Evolutionary conservation across 2,797 vertebrate genomes (phyloP), one percentile per base, ranked within the genome.

Genomic region (Pangasius sanitwongsei): DNA sequence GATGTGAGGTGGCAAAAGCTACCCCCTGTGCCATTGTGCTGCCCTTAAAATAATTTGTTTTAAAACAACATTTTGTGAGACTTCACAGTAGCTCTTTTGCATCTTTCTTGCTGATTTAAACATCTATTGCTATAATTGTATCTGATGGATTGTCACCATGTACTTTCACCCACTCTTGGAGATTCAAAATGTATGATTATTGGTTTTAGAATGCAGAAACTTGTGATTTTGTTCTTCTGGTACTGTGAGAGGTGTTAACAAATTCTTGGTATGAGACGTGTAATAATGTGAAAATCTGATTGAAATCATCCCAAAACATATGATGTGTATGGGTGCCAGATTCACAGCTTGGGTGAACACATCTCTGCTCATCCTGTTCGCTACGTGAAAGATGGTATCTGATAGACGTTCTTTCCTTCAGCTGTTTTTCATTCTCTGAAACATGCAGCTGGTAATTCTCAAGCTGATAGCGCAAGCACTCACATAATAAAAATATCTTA

Each of bases 401-500:
- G 31, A 81, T 37, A 63, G 25, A 83, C 5, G 18, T n/a, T 18
- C 6, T 59, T 48, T 48, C 31, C 74, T 72, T 57, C 18, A 37
- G 31, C 1, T 59, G 31, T 72, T 86, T 72, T 72, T 57, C 5
- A 25, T 55, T 37, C 37, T 28, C 34, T 3, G n/a, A 55, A 37
- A 25, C 20, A 37, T 72, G 48, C 50, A 1, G 4, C 20, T 72
- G 84, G 25, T 85, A 55, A 69, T 28, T 15, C 53, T 44, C 53
- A 28, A 11, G 1, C 48, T 57, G 53, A 44, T 34, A 23, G 59
- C 34, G 0, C 65, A 44, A 48, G 25, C 5, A 31, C 63, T 57
- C 31, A 20, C 41, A 31, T 87, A 67, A 77, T 69, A 86, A 86
- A 75, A 86, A 77, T 44, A 86, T 23, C 77, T 69, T 75, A 82